These are phyloP conservation scores for Cryptotermes secundus DNA, from an alignment of 1,140 invertebrate genomes.

Conservation along the genomic window DNA sequence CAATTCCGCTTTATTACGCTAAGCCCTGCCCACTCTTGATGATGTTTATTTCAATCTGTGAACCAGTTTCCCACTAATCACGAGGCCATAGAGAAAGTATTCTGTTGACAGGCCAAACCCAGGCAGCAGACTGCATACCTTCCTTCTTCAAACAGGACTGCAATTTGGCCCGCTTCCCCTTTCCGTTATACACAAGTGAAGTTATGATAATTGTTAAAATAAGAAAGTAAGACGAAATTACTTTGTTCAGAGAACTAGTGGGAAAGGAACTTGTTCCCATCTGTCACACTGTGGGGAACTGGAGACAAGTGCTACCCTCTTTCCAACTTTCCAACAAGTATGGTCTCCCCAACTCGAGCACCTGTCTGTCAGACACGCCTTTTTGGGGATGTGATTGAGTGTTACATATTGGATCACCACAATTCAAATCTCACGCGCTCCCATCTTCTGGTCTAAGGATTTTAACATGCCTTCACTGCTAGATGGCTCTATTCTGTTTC, in stretches of 20 bases:
- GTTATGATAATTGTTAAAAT: neutral
- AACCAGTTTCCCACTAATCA: neutral
- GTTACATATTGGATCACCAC: neutral
- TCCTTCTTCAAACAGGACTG: no score
- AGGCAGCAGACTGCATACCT: no score
- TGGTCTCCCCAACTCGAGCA: no score
- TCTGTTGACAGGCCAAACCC: neutral
- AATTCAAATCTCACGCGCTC: no score
- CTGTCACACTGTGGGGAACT: neutral
- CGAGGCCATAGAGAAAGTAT: neutral
- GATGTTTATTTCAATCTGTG: neutral
- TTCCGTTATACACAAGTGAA: neutral
- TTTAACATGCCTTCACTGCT: no score
- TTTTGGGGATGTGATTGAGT: neutral
- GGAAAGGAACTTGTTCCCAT: neutral
- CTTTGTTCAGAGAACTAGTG: neutral
- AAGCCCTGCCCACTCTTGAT: neutral
- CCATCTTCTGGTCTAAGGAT: no score
- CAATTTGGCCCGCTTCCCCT: no score
- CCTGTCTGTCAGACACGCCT: neutral
- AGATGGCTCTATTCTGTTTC: no score
- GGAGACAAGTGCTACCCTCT: neutral
- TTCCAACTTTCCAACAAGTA: no score
- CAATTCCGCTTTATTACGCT: neutral
- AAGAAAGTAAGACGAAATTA: neutral